Evolutionary conservation across 2,113 vertebrate species (phyloP).

Genomic region (Elephantulus edwardii): DNA sequence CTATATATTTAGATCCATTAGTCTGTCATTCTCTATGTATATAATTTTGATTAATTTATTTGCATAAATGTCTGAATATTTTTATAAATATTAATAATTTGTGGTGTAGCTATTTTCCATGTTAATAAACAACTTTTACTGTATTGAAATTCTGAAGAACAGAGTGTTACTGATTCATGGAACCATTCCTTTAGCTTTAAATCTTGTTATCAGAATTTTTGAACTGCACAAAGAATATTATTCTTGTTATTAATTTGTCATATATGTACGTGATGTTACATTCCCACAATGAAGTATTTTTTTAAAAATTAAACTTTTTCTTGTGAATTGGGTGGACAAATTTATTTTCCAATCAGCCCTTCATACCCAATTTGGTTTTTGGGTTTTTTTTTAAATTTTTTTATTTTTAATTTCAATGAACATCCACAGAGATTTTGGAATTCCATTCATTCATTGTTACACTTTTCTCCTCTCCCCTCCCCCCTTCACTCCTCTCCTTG

Average conservation of each 20-base stretch:
- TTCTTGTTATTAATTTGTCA: neutral
- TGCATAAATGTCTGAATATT: neutral
- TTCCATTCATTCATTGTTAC: no score
- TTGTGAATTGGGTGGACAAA: no score
- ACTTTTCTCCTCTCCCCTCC: no score
- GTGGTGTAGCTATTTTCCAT: constrained; percentile 4
- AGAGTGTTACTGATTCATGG: constrained; percentile 9
- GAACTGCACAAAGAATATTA: neutral
- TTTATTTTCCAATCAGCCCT: no score
- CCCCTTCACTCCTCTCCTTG: no score
- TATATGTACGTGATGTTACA: constrained; percentile 22
- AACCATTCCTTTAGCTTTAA: constrained; percentile 36
- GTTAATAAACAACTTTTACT: constrained; percentile 24
- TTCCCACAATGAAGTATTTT: no score
- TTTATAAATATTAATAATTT: constrained; percentile 30
- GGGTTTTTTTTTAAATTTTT: no score
- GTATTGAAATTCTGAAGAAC: neutral
- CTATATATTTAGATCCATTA: neutral
- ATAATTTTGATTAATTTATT: constrained; percentile 14
- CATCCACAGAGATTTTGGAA: no score
- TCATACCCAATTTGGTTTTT: no score
- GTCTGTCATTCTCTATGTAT: neutral
- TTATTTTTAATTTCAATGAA: no score
- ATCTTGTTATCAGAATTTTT: constrained; percentile 28
- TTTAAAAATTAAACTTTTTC: no score